Evolutionary conservation across 2,888 invertebrate genomes (phyloP), one percentile per base, ranked within the genome.

Genomic region (Drepana falcataria): DNA sequence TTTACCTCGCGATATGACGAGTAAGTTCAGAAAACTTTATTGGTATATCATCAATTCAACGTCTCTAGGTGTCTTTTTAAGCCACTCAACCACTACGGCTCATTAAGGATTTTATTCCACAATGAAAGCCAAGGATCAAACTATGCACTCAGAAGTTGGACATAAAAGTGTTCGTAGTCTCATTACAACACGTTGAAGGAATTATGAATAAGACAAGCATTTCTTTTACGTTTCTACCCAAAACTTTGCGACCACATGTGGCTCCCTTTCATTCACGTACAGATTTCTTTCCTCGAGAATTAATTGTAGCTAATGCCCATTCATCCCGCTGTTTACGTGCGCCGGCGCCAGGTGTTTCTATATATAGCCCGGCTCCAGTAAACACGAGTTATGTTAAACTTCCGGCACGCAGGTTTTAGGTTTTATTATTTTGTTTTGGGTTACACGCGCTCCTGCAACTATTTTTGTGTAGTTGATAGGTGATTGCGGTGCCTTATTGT

Each of bases 301-400:
- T 44, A 44, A 44, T 44, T 44, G 44, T 44, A 44, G 44, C 44
- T 48, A 48, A 48, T 48, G 33, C 33, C 48, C 48, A 48, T 48
- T 33, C 48, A 48, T 44, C 44, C 44, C 44, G 9, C 49, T 57
- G 57, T 54, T 57, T 54, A 56, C 57, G 49, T 44, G 49, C 37
- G 37, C 33, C 53, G 57, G 57, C 57, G 57, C 57, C 57, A 58
- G 57, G 57, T 58, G 57, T 40, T 48, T 49, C 53, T 53, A 55
- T 48, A 58, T 51, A 53, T 58, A 55, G 53, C 48, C 37, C 51
- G 51, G 49, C 54, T 61, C 64, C 64, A 61, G 62, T 68, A 66
- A 68, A 69, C 69, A 67, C 58, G 63, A 59, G 64, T 65, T 70
- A 66, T 63, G 55, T 62, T 61, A 66, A 61, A 67, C 73, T 71